Percentiles rank a stretch among this genome's conserved stretches.
Evolutionary conservation across 2,113 vertebrate species (phyloP).

Genomic region (Scomber japonicus): DNA sequence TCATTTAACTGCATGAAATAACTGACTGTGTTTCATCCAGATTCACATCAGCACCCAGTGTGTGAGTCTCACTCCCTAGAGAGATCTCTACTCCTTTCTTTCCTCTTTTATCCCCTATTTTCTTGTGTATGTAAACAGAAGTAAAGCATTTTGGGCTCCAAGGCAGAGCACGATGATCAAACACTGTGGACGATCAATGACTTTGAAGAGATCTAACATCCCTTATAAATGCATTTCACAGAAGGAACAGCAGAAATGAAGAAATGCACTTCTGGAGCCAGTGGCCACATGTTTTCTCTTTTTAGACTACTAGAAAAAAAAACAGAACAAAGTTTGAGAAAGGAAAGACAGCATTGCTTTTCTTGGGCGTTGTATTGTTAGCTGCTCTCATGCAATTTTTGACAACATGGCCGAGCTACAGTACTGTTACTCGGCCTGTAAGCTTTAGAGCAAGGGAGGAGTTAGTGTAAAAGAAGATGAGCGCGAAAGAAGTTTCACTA

Average conservation of each 20-base stretch:
- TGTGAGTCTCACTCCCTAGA: constrained; percentile 51
- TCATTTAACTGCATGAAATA: constrained; percentile 29
- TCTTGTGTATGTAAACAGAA: constrained; percentile 71
- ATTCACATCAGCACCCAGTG: constrained; percentile 55
- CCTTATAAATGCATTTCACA: constrained; percentile 53
- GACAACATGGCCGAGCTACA: background rate
- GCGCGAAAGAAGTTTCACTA: constrained; percentile 43
- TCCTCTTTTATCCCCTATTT: constrained; percentile 68
- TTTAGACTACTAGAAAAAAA: constrained; percentile 27
- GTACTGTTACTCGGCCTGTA: background rate
- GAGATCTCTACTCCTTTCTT: constrained; percentile 57
- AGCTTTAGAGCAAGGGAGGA: constrained; percentile 31
- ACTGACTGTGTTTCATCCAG: constrained; percentile 60
- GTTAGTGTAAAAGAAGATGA: constrained; percentile 25
- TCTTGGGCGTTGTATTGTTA: background rate
- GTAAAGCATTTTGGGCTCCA: constrained; percentile 62
- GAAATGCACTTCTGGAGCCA: constrained; percentile 20
- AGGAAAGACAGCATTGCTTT: constrained; percentile 25
- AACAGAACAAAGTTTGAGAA: constrained; percentile 28
- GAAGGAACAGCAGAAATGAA: constrained; percentile 30
- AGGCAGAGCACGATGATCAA: constrained; percentile 67
- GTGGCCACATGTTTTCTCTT: constrained; percentile 5
- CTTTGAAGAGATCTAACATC: constrained; percentile 65
- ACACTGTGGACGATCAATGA: constrained; percentile 58
- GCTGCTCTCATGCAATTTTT: constrained; percentile 11